These are phyloP conservation scores for Lordiphosa collinella DNA, from an alignment of 1,140 invertebrate species.

Conservation along the genomic window DNA sequence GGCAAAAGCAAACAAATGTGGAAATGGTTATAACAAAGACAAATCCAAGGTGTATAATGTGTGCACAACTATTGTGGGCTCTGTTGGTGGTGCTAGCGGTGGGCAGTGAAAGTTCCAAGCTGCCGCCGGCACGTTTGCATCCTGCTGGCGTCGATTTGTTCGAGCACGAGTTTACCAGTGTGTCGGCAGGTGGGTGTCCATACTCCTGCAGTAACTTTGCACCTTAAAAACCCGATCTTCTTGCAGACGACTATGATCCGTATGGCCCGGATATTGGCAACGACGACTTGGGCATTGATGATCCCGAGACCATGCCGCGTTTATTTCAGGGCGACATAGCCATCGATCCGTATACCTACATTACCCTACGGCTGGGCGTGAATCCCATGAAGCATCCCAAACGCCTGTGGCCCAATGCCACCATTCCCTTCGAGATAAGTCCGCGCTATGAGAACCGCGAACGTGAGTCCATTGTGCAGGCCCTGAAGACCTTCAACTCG, in stretches of 20 bases:
- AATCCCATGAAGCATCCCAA: slow-evolving; percentile 82
- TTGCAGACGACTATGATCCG: slow-evolving; percentile 58
- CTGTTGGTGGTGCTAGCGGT: slow-evolving; percentile 8
- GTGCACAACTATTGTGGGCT: slow-evolving; percentile 20
- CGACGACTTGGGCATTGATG: slow-evolving; percentile 77
- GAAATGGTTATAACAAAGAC: slow-evolving; percentile 29
- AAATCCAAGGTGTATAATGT: slow-evolving; percentile 48
- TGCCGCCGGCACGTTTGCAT: slow-evolving; percentile 27
- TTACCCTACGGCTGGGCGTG: slow-evolving; percentile 84
- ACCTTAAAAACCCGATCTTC: no score
- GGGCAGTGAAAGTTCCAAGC: slow-evolving; percentile 54
- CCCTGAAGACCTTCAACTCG: slow-evolving; percentile 85
- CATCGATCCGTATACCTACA: slow-evolving; percentile 80
- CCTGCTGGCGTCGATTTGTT: slow-evolving; percentile 72
- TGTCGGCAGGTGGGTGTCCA: slow-evolving; percentile 45
- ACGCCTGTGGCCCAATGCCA: slow-evolving; percentile 85
- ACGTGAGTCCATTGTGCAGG: slow-evolving; percentile 81
- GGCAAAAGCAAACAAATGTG: slow-evolving; percentile 32
- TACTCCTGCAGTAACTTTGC: no score
- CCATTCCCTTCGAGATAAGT: slow-evolving; percentile 86
- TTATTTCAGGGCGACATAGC: slow-evolving; percentile 87
- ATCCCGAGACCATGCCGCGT: slow-evolving; percentile 85
- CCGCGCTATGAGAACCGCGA: slow-evolving; percentile 82
- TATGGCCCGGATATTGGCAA: slow-evolving; percentile 56
- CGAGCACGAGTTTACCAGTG: slow-evolving; percentile 69